These are phyloP conservation scores for Anthopleura xanthogrammica DNA, from an alignment of 92 coral and sea anemone species.

Conservation along the genomic window DNA sequence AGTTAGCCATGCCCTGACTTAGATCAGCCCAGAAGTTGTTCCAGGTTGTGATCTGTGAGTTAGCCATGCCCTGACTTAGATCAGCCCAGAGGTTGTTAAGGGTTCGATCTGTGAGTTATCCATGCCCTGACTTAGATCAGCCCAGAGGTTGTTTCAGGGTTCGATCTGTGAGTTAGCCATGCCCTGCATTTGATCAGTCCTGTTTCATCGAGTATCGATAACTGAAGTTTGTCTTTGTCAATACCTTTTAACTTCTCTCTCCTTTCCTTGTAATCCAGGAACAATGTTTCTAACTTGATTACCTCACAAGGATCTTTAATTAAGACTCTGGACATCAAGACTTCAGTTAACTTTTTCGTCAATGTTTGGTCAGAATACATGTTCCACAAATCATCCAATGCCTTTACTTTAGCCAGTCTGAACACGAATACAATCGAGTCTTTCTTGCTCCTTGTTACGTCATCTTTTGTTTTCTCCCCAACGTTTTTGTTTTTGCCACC, in stretches of 20 bases:
- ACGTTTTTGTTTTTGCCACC: neutral
- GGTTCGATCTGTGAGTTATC: too few relatives aligned
- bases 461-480: neutral
- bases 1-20: too few relatives aligned
- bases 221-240: neutral
- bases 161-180: too few relatives aligned
- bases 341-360: neutral
- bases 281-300: neutral
- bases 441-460: constrained; percentile 6
- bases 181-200: too few relatives aligned
- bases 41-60: too few relatives aligned
- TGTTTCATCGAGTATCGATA: neutral
- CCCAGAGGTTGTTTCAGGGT: too few relatives aligned
- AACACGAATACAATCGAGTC: constrained; percentile 47
- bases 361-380: neutral
- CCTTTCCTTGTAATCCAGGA: neutral
- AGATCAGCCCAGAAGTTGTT: too few relatives aligned
- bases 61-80: too few relatives aligned
- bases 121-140: too few relatives aligned
- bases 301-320: neutral
- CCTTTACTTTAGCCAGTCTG: constrained; percentile 40
- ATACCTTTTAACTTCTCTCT: neutral
- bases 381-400: constrained; percentile 41
- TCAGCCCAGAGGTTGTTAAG: too few relatives aligned
- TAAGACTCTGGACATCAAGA: neutral